Evolutionary conservation across 2,113 vertebrate species (phyloP), one percentile per base, ranked within the genome.

Genomic region (Bubo bubo): DNA sequence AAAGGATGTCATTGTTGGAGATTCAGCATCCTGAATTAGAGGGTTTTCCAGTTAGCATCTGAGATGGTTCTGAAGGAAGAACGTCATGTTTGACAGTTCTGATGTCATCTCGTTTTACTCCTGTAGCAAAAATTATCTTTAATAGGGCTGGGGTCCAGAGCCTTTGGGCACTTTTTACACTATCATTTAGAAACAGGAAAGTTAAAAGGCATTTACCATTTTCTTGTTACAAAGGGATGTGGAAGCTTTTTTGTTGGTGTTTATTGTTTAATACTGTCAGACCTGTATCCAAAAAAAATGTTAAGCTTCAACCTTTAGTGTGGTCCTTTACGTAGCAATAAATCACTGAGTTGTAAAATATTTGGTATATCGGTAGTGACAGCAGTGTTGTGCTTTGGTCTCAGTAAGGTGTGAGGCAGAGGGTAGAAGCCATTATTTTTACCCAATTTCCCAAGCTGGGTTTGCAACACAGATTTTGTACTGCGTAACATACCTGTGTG

Each of bases 401-500:
- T 68, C 39, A 0, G 30, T 14, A 6, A 50, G 45, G n/a, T 59
- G 43, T 19, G 35, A 55, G 18, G 8, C 10, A 0, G 4, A 26
- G 63, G 39, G 12, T n/a, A 47, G 39, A 66, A 88, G 2, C 5
- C 0, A 1, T 39, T 80, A 2, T 53, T 58, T 64, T 58, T 34
- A 28, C 35, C 23, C 8, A 3, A 2, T 83, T 64, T 90, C 67
- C 23, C 47, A 63, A 43, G 14, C 16, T 82, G 37, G 3, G 2
- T 71, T 37, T 68, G 28, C 58, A 77, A 2, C 26, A 4, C 8
- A 3, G 26, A 5, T 86, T 86, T 74, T 83, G 37, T 45, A 5
- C 7, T 4, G 3, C 4, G 6, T 30, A 2, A 58, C 2, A 0
- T 5, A 6, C 58, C 49, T 27, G 2, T 24, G 8, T 3, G 1